Conservation (phyloP, 1,140 invertebrate genomes). For the Drosophila lacteicornis region DNA sequence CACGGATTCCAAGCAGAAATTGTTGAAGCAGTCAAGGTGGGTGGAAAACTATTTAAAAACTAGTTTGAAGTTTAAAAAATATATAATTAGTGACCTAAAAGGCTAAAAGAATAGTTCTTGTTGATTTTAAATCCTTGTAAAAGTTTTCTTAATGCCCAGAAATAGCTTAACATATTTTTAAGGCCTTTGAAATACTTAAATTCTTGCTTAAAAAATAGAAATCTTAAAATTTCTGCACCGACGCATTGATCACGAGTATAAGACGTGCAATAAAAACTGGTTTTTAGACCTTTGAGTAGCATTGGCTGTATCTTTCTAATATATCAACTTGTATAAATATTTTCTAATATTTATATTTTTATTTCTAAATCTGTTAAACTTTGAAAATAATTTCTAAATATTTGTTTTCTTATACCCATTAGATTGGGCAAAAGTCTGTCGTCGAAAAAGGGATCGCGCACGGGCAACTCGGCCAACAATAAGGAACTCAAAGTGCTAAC, state of each 20-base stretch:
- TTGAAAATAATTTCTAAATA: background rate
- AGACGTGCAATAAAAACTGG: background rate
- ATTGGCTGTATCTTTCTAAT: background rate
- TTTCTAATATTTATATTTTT: background rate
- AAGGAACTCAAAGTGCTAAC: slow-evolving; percentile 91
- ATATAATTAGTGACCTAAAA: too few relatives aligned
- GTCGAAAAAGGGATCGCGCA: slow-evolving; percentile 89
- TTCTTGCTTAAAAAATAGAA: background rate
- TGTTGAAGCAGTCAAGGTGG: slow-evolving; percentile 69
- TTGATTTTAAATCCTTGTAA: background rate
- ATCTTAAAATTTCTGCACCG: background rate
- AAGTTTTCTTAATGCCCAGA: fast-evolving
- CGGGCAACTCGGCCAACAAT: slow-evolving; percentile 89
- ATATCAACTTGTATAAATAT: background rate
- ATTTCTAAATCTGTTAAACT: background rate
- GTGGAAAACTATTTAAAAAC: background rate
- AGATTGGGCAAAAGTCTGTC: slow-evolving; percentile 89
- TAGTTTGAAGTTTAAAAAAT: too few relatives aligned
- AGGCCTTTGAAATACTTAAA: too few relatives aligned
- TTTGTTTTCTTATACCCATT: background rate
- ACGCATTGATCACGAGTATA: background rate
- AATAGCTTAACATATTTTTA: background rate
- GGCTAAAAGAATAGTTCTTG: background rate
- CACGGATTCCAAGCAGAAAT: slow-evolving; percentile 65
- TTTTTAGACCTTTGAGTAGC: background rate